A percentile compares a stretch with the other conserved stretches of the same genome.
phyloP scores from a whole-genome alignment of 2,888 invertebrate genomes.

The Odontomyia ornata region DNA sequence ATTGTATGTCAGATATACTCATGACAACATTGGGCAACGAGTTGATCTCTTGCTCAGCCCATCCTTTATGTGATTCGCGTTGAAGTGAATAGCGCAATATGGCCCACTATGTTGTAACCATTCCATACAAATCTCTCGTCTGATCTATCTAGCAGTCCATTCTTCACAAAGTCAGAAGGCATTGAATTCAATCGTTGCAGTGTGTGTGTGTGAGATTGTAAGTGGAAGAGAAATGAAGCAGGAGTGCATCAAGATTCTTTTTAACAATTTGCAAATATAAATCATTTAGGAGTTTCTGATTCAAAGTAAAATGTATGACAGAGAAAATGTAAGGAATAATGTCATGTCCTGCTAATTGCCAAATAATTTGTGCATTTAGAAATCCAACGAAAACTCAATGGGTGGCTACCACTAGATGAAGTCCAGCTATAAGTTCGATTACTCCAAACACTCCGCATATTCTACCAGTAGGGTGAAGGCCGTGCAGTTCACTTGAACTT shows the following conservation, averaged over 20 bases:
- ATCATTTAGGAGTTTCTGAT: constrained; percentile 84
- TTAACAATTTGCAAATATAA: constrained; percentile 87
- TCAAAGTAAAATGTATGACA: constrained; percentile 82
- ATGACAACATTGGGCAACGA: no score
- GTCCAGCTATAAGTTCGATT: constrained; percentile 83
- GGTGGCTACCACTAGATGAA: constrained; percentile 89
- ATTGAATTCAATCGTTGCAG: constrained; percentile 87
- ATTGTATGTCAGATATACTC: no score
- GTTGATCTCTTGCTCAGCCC: no score
- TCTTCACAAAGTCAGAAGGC: constrained; percentile 82
- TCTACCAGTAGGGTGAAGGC: constrained; percentile 70
- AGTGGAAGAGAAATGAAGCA: constrained; percentile 92
- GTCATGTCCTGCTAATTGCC: constrained; percentile 80
- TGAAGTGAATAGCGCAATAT: no score
- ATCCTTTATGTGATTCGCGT: no score
- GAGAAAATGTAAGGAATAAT: constrained; percentile 87
- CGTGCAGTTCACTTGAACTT: constrained; percentile 72
- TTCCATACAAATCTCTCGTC: constrained; percentile 97
- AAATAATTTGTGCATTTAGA: constrained; percentile 81
- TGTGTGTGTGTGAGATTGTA: constrained; percentile 93
- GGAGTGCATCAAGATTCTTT: constrained; percentile 81
- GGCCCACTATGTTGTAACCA: no score
- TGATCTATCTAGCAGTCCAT: constrained; percentile 79
- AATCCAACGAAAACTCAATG: constrained; percentile 81
- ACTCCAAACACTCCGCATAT: constrained; percentile 91